Conservation (phyloP, 2,888 invertebrate species). For the Eupithecia insigniata region DNA sequence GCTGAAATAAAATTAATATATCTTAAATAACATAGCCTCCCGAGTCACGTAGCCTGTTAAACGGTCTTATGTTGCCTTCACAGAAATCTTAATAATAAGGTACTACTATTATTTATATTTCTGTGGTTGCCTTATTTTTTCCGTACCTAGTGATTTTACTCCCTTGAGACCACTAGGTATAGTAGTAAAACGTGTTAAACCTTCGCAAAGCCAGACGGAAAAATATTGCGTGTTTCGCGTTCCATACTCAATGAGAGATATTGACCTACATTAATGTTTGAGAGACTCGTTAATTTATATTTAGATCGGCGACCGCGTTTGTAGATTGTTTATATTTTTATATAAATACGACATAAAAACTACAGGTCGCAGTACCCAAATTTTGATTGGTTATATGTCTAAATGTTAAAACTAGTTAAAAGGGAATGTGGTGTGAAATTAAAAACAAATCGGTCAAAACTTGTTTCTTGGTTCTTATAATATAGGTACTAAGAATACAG, state of each 20-base stretch:
- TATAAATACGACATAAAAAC: neutral
- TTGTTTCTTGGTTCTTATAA: too few species aligned
- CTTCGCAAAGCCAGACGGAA: neutral
- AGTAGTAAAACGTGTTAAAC: neutral
- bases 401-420: neutral
- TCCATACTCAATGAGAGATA: conserved; percentile 31
- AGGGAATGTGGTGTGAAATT: neutral
- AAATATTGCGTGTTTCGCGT: conserved; percentile 13
- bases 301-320: conserved; percentile 20
- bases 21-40: neutral
- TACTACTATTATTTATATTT: too few species aligned
- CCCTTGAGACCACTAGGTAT: neutral
- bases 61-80: neutral
- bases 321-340: conserved; percentile 3
- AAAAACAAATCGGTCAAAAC: too few species aligned
- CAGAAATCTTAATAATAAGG: too few species aligned
- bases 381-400: too few species aligned
- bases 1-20: neutral
- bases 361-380: too few species aligned
- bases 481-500: too few species aligned
- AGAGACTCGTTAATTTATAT: conserved; percentile 28
- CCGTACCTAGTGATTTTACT: neutral
- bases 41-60: neutral
- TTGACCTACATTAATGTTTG: conserved; percentile 30
- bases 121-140: too few species aligned